phyloP scores from a whole-genome alignment of 2,888 invertebrate species.

The Oligia strigilis region DNA sequence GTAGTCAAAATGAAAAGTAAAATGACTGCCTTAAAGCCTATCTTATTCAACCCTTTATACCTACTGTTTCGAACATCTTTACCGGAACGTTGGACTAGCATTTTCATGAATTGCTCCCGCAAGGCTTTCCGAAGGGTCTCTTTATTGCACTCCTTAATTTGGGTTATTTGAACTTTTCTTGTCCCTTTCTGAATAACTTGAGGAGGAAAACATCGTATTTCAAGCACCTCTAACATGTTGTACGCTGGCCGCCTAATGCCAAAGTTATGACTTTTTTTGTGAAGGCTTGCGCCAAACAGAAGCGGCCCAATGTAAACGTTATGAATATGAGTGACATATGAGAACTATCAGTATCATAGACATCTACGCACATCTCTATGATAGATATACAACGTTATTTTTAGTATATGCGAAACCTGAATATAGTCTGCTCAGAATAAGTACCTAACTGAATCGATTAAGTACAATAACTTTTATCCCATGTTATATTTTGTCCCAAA shows the following conservation, averaged over 20 bases:
- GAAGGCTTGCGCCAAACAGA: conserved; percentile 42
- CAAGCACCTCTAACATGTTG: conserved; percentile 72
- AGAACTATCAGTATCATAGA: conserved; percentile 21
- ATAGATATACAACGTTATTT: neutral
- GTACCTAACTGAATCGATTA: no score
- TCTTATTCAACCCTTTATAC: conserved; percentile 78
- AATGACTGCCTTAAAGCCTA: conserved; percentile 66
- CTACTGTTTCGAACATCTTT: conserved; percentile 80
- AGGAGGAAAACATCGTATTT: conserved; percentile 76
- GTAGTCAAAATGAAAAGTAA: conserved; percentile 58
- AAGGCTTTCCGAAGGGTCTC: conserved; percentile 84
- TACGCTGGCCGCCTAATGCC: conserved; percentile 66
- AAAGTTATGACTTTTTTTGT: conserved; percentile 72
- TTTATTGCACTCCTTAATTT: conserved; percentile 86
- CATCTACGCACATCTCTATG: conserved; percentile 9
- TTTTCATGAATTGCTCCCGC: conserved; percentile 85
- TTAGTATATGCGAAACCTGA: no score
- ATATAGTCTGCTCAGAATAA: no score
- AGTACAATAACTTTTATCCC: no score
- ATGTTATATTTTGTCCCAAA: no score
- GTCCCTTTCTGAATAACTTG: conserved; percentile 79
- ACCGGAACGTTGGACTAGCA: conserved; percentile 79
- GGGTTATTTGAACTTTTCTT: conserved; percentile 85
- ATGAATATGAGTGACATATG: conserved; percentile 37
- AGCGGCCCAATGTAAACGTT: conserved; percentile 37